phyloP scores from a whole-genome alignment of 2,113 vertebrate species.

The Coryphaenoides rupestris region DNA sequence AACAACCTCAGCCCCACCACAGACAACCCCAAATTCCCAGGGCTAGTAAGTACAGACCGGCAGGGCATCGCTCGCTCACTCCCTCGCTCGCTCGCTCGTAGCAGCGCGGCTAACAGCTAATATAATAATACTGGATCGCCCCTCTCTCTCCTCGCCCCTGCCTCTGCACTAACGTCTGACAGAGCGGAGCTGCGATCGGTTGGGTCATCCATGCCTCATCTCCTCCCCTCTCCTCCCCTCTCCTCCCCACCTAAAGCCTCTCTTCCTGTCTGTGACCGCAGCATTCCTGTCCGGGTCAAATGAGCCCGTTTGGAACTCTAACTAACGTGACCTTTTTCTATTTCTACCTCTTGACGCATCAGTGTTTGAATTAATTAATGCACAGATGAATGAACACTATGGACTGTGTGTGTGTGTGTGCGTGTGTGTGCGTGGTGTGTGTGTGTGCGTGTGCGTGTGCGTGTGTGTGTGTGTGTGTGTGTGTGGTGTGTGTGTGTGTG shows the following conservation, averaged over 20 bases:
- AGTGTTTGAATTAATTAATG: slow-evolving; percentile 11
- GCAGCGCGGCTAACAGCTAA: slow-evolving; percentile 16
- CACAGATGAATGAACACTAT: slow-evolving; percentile 4
- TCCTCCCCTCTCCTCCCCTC: no score
- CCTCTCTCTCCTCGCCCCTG: background rate
- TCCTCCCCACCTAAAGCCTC: no score
- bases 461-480: no score
- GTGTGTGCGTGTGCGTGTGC: slow-evolving; percentile 7
- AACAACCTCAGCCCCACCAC: slow-evolving; percentile 78
- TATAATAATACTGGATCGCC: slow-evolving; percentile 19
- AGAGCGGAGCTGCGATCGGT: background rate
- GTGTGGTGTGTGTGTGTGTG: no score
- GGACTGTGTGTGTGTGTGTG: slow-evolving; percentile 10
- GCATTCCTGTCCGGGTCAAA: slow-evolving; percentile 9
- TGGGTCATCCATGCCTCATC: no score
- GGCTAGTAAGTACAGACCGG: slow-evolving; percentile 84
- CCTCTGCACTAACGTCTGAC: slow-evolving; percentile 48
- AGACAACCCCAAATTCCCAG: slow-evolving; percentile 80
- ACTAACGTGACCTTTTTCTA: slow-evolving; percentile 1
- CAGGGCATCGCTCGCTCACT: slow-evolving; percentile 31
- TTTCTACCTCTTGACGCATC: slow-evolving; percentile 18
- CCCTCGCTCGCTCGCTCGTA: slow-evolving; percentile 23
- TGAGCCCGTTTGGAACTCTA: slow-evolving; percentile 7
- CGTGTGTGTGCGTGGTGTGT: slow-evolving; percentile 13
- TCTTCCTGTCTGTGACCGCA: no score